Percentiles rank a stretch among this genome's conserved stretches.
These are phyloP conservation scores for Rhegmatorhina hoffmannsi DNA, from an alignment of 2,113 vertebrate species.

Conservation along the genomic window DNA sequence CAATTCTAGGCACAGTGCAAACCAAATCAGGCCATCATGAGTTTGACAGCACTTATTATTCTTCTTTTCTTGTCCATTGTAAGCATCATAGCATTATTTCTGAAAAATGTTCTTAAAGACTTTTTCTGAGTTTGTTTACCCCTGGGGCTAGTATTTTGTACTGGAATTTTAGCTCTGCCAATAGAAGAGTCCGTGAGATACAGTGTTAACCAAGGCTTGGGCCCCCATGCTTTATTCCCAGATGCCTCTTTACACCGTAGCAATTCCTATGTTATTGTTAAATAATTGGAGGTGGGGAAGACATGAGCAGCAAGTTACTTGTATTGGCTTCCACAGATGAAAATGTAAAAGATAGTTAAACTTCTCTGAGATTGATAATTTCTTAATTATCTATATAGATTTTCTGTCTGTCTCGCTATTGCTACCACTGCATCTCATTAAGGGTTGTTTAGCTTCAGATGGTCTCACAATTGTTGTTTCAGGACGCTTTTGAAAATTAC, in stretches of 20 bases:
- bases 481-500: conserved; percentile 59
- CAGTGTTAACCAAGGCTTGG: conserved; percentile 19
- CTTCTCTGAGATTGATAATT: conserved; percentile 59
- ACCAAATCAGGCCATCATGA: conserved; percentile 21
- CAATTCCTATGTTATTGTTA: neutral
- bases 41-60: conserved; percentile 11
- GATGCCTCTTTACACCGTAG: neutral
- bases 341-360: conserved; percentile 21
- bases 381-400: conserved; percentile 69
- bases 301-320: neutral
- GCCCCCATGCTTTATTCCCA: conserved; percentile 21
- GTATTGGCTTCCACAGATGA: neutral
- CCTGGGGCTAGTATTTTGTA: conserved; percentile 52
- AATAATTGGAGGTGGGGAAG: conserved; percentile 10
- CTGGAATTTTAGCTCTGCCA: conserved; percentile 53
- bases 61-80: conserved; percentile 33
- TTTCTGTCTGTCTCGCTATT: conserved; percentile 58
- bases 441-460: conserved; percentile 49
- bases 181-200: conserved; percentile 33
- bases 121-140: conserved; percentile 61
- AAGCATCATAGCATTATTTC: conserved; percentile 18
- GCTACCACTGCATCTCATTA: conserved; percentile 57
- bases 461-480: conserved; percentile 46
- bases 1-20: conserved; percentile 12
- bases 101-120: conserved; percentile 55